phyloP scores from a whole-genome alignment of 2,797 vertebrate species.

The Platalea minor region DNA sequence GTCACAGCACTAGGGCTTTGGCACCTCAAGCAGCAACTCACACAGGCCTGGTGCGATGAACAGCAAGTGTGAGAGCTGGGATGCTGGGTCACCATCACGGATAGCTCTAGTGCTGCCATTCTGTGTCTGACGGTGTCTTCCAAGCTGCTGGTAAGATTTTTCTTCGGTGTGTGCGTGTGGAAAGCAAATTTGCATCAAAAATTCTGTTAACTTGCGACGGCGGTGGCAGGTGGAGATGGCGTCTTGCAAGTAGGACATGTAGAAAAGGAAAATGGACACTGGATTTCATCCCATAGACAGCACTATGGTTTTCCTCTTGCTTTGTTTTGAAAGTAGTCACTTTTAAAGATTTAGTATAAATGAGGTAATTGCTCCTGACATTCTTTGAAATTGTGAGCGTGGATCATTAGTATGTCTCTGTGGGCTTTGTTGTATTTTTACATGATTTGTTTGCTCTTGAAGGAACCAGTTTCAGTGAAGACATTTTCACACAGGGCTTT shows the following conservation, averaged over 20 bases:
- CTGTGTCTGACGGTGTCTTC: background rate
- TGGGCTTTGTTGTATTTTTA: background rate
- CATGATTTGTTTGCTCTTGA: background rate
- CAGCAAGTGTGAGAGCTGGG: background rate
- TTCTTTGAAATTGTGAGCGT: background rate
- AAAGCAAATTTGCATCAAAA: background rate
- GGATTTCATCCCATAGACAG: background rate
- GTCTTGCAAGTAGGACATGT: background rate
- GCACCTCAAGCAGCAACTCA: background rate
- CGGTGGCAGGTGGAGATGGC: background rate
- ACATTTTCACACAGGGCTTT: background rate
- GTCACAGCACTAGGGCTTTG: background rate
- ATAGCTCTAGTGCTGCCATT: background rate
- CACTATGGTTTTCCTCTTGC: background rate
- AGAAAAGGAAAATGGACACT: background rate
- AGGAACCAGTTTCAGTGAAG: background rate
- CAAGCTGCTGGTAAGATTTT: background rate
- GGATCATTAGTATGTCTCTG: background rate
- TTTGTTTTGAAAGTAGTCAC: background rate
- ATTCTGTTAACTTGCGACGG: background rate
- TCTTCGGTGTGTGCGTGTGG: background rate
- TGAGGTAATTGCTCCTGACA: background rate
- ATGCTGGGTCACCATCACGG: background rate
- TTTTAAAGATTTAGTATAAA: background rate
- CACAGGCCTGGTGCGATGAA: background rate